Evolutionary conservation across 1,140 invertebrate genomes (phyloP), one percentile per base, ranked within the genome.

Genomic region (Choristoneura fumiferana): DNA sequence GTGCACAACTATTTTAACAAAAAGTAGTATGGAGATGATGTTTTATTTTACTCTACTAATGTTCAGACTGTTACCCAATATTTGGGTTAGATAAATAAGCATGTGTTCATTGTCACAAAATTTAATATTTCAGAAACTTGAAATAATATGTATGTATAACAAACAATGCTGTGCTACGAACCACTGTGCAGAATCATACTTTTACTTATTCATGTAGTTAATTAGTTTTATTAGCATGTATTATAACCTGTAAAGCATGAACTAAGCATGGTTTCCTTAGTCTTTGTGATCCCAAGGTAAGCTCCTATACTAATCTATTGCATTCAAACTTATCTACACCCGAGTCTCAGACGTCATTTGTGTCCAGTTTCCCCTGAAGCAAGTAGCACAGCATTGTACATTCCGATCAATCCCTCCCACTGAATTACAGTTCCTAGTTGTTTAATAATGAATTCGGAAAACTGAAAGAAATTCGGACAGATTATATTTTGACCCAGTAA

Each of bases 331-430:
- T 29, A 29, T 6, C 2, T 6, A 3, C 15, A 9, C 5, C 22
- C n/a, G 22, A 49, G 10, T 29, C 2, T 54, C 60, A 57, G 61
- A 63, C 67, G 62, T 60, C 79, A 79, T 77, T 77, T 78, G 82
- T 82, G 79, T 77, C 79, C 74, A 70, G 79, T 80, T 76, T 76
- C 74, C 69, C 65, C 22, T 22, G 38, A 10, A 38, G 33, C 13
- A 52, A 69, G 71, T 81, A 80, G 84, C 84, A 84, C 78, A 83
- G 78, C 84, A 87, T 82, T 87, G 84, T 87, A 78, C 82, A 87
- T 87, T 87, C 81, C 84, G 84, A 87, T 87, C 36, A n/a, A 17
- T 49, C 43, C 43, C 18, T 17, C 22, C n/a, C 18, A n/a, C 22
- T 49, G 17, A 2, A 29, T 29, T 29, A 29, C 22, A 29, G 6